These are phyloP conservation scores for Rattus rattus DNA, from an alignment of 2,113 vertebrate genomes.

Conservation along the genomic window DNA sequence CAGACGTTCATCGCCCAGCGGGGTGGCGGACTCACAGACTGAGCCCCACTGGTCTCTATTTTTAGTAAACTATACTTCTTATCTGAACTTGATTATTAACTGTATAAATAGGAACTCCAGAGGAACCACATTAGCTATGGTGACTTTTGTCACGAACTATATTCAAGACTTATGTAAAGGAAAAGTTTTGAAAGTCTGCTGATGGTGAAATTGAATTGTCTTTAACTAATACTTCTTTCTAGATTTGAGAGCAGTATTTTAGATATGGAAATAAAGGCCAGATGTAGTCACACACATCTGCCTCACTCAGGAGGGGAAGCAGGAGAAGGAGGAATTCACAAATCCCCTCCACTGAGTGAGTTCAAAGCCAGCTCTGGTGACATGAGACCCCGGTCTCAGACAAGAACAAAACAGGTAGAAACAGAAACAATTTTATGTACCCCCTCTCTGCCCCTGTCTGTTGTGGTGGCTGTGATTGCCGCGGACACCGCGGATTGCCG, in stretches of 20 bases:
- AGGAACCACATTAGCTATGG: too few species aligned
- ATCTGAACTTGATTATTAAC: background rate
- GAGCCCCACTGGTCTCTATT: background rate
- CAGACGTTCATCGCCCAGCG: background rate
- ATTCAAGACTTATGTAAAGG: background rate
- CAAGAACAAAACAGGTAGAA: background rate
- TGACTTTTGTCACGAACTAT: background rate
- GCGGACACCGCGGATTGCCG: background rate
- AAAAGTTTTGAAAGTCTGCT: background rate
- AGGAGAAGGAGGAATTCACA: background rate
- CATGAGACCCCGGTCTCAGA: background rate
- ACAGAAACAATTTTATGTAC: background rate
- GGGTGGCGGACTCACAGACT: background rate
- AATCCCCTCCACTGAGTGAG: background rate
- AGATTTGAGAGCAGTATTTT: background rate
- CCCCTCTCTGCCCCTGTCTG: too few species aligned
- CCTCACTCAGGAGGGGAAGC: background rate
- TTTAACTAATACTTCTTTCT: background rate
- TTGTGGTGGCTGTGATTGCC: too few species aligned
- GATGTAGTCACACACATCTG: background rate
- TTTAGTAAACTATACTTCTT: background rate
- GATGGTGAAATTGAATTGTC: background rate
- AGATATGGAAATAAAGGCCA: background rate
- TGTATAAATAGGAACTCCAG: background rate
- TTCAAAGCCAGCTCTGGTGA: background rate